Percentiles rank a stretch among this genome's conserved stretches.
These are phyloP conservation scores for Drosophila quadrilineata DNA, from an alignment of 1,140 invertebrate genomes.

Conservation along the genomic window DNA sequence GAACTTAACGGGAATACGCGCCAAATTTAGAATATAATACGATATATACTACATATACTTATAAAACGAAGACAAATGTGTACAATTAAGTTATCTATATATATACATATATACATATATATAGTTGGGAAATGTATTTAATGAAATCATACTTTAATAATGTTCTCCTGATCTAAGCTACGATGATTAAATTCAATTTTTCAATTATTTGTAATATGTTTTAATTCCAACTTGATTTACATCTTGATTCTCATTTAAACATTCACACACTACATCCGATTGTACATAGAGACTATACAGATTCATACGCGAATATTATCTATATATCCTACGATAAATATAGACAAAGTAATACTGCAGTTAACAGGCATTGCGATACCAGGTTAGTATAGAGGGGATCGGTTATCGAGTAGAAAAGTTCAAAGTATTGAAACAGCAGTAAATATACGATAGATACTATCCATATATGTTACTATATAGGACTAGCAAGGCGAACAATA, in stretches of 20 bases:
- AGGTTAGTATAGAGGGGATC: constrained; percentile 48
- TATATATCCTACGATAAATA: not conserved
- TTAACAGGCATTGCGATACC: constrained; percentile 58
- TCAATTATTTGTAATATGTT: no score
- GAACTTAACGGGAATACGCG: constrained; percentile 61
- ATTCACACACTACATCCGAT: no score
- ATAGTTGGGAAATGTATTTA: constrained; percentile 36
- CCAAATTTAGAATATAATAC: constrained; percentile 63
- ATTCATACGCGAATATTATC: not conserved
- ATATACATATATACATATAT: no score
- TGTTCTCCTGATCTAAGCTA: constrained; percentile 58
- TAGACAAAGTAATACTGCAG: constrained; percentile 41
- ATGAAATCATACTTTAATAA: constrained; percentile 44
- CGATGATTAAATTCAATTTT: constrained; percentile 66
- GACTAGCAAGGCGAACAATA: no score
- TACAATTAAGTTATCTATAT: constrained; percentile 43
- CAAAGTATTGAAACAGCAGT: constrained; percentile 3
- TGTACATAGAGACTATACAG: not conserved
- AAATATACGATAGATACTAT: constrained; percentile 28
- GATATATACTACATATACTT: constrained; percentile 41
- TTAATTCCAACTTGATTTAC: constrained; percentile 26
- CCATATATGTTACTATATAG: constrained; percentile 1
- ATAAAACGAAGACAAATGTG: constrained; percentile 30
- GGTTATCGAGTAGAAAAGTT: constrained; percentile 16
- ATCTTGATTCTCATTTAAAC: not conserved